phyloP scores from a whole-genome alignment of 2,113 vertebrate species.

The Hystrix cristata region DNA sequence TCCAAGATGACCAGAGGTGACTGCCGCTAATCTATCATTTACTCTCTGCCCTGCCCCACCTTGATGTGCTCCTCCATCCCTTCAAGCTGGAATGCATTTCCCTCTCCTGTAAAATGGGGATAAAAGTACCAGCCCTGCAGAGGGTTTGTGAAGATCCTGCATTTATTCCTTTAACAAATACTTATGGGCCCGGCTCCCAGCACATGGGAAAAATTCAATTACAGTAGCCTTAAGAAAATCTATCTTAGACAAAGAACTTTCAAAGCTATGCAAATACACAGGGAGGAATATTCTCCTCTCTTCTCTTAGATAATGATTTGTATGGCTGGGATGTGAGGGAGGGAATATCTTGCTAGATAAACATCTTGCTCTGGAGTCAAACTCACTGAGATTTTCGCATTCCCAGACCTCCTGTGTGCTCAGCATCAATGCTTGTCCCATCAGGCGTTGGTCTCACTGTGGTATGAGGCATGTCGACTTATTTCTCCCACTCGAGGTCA shows the following conservation, averaged over 20 bases:
- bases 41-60: not conserved
- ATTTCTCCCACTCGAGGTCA: not conserved
- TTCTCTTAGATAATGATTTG: not conserved
- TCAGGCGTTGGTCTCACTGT: not conserved
- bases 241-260: not conserved
- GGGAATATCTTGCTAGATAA: not conserved
- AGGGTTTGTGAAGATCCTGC: not conserved
- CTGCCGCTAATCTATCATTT: not conserved
- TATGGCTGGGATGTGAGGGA: not conserved
- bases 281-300: not conserved
- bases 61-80: not conserved
- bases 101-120: not conserved
- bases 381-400: not conserved
- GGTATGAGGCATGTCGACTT: not conserved
- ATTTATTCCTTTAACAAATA: not conserved
- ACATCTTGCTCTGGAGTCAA: not conserved
- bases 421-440: not conserved
- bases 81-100: not conserved
- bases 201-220: not conserved
- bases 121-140: not conserved
- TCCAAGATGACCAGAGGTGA: not conserved
- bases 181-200: not conserved
- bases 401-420: not conserved
- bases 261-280: not conserved
- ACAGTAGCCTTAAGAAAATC: not conserved